These are phyloP conservation scores for Gobiocypris rarus DNA, from an alignment of 2,113 vertebrate genomes.

Conservation along the genomic window DNA sequence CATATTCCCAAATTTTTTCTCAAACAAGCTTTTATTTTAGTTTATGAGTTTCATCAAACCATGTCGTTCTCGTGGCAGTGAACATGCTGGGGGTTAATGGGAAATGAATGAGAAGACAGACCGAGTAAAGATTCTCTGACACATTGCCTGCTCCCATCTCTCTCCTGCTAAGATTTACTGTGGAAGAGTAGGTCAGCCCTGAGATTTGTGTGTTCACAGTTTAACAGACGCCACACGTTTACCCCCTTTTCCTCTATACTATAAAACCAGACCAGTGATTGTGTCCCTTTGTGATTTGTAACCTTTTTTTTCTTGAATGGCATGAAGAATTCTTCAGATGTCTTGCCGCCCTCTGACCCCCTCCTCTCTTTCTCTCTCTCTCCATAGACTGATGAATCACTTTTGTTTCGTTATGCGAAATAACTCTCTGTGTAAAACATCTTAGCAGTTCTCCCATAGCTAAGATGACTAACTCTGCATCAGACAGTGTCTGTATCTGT, in stretches of 20 bases:
- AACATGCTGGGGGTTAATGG: constrained; percentile 53
- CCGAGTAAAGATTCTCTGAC: constrained; percentile 41
- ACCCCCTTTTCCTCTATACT: constrained; percentile 30
- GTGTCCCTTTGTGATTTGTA: constrained; percentile 54
- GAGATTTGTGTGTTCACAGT: constrained; percentile 37
- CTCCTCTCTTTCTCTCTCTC: background rate
- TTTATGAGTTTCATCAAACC: constrained; percentile 61
- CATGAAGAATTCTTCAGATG: constrained; percentile 7
- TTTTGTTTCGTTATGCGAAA: constrained; percentile 36
- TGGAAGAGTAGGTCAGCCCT: background rate
- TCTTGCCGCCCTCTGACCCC: background rate
- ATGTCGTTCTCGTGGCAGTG: constrained; percentile 48
- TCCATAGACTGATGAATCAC: background rate
- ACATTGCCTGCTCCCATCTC: constrained; percentile 29
- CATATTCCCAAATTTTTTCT: background rate
- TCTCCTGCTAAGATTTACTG: constrained; percentile 52
- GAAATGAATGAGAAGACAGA: constrained; percentile 43
- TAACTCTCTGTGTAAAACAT: background rate
- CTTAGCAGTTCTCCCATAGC: constrained; percentile 24
- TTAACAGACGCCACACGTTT: constrained; percentile 42
- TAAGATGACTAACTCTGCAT: background rate
- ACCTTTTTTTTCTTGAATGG: constrained; percentile 46
- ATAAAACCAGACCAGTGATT: constrained; percentile 45
- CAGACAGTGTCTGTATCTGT: background rate
- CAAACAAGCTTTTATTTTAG: constrained; percentile 21